Evolutionary conservation across 2,888 invertebrate genomes (phyloP).

Genomic region (Leptopilina syphax): DNA sequence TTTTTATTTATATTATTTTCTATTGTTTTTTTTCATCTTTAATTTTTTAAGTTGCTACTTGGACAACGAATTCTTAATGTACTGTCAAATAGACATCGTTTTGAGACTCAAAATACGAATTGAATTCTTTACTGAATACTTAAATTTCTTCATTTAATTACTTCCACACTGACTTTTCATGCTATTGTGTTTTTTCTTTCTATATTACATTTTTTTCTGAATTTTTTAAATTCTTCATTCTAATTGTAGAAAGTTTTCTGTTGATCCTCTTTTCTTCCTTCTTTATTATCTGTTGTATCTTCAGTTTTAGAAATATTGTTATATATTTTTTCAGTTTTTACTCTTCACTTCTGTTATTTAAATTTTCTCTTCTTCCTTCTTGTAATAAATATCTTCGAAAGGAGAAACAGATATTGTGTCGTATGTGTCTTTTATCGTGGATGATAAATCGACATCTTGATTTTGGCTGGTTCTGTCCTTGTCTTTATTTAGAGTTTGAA

Average conservation of each 20-base stretch:
- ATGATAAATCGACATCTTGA: slow-evolving; percentile 56
- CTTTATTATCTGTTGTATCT: slow-evolving; percentile 12
- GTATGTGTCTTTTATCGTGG: slow-evolving; percentile 48
- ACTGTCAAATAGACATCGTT: slow-evolving; percentile 47
- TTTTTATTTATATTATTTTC: no score
- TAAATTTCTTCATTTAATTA: slow-evolving; percentile 48
- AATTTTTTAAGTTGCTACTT: slow-evolving; percentile 47
- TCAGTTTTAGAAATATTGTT: slow-evolving; percentile 22
- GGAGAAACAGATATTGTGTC: slow-evolving; percentile 42
- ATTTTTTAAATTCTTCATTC: slow-evolving; percentile 46
- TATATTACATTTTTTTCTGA: slow-evolving; percentile 48
- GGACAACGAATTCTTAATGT: slow-evolving; percentile 22
- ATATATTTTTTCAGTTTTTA: slow-evolving; percentile 54
- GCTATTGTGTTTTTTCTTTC: slow-evolving; percentile 39
- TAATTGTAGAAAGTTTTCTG: slow-evolving; percentile 50
- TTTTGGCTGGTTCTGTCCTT: slow-evolving; percentile 45
- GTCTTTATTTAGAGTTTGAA: slow-evolving; percentile 56
- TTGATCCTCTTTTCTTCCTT: slow-evolving; percentile 45
- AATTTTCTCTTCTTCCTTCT: slow-evolving; percentile 44
- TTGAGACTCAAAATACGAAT: slow-evolving; percentile 34
- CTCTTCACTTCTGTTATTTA: slow-evolving; percentile 34
- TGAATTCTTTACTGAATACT: slow-evolving; percentile 49
- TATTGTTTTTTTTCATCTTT: no score
- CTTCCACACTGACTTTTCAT: slow-evolving; percentile 30
- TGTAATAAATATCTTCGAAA: slow-evolving; percentile 41